These are phyloP conservation scores for Crotalus horridus DNA, from an alignment of 2,113 vertebrate species.

Conservation along the genomic window DNA sequence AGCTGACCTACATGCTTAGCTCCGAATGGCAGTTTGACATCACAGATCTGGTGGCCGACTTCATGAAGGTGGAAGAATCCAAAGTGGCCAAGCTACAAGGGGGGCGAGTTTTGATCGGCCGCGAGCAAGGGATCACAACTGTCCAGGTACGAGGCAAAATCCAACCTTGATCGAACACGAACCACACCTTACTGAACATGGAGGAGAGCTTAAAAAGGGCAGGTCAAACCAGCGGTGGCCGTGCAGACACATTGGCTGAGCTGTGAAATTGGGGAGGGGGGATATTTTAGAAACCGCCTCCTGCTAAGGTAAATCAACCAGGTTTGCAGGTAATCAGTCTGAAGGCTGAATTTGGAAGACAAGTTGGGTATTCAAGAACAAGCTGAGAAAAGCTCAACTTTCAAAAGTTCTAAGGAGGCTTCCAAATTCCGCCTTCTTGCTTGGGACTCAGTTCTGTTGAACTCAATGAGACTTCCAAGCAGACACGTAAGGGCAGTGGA, in stretches of 20 bases:
- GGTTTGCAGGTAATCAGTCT: not conserved
- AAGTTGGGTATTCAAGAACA: not conserved
- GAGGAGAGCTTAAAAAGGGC: not conserved
- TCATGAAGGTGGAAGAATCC: constrained; percentile 90
- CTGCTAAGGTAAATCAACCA: not conserved
- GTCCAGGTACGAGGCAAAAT: constrained; percentile 77
- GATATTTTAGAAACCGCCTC: not conserved
- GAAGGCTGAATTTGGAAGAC: not conserved
- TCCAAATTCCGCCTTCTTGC: not conserved
- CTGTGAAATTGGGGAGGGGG: not conserved
- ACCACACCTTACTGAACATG: not conserved
- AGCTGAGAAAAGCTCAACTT: not conserved
- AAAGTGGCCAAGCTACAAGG: constrained; percentile 82
- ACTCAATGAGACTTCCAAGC: not conserved
- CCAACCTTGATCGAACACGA: not conserved
- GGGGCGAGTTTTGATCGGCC: constrained; percentile 82
- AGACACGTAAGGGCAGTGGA: not conserved
- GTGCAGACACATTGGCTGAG: not conserved
- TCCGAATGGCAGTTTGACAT: constrained; percentile 95
- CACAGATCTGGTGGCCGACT: constrained; percentile 86
- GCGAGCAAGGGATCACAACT: constrained; percentile 87
- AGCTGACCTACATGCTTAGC: constrained; percentile 85
- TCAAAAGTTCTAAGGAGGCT: not conserved
- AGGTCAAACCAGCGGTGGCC: not conserved
- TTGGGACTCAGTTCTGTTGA: not conserved